phyloP scores from a whole-genome alignment of 2,888 invertebrate species.

The Bruchidius siliquastri region DNA sequence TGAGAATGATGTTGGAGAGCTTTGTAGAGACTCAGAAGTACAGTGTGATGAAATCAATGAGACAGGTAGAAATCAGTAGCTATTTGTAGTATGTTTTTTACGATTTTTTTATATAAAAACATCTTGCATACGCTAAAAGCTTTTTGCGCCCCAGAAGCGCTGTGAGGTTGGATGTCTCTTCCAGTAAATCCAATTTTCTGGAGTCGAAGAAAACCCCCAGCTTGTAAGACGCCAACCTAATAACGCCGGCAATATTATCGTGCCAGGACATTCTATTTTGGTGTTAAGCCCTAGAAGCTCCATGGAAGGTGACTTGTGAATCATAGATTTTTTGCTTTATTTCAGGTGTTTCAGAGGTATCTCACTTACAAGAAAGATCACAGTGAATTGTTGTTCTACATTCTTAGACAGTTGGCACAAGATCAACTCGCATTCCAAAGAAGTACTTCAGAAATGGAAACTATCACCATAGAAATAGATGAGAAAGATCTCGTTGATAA shows the following conservation, averaged over 20 bases:
- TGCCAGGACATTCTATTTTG: no score
- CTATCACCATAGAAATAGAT: slow-evolving; percentile 70
- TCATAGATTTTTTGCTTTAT: slow-evolving; percentile 21
- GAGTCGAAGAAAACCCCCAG: no score
- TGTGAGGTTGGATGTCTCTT: no score
- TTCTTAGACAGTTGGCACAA: slow-evolving; percentile 85
- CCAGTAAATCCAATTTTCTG: no score
- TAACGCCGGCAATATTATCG: no score
- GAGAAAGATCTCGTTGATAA: slow-evolving; percentile 77
- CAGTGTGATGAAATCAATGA: slow-evolving; percentile 95
- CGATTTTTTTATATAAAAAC: no score
- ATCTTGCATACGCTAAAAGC: no score
- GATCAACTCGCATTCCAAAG: slow-evolving; percentile 86
- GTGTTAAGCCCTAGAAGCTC: no score
- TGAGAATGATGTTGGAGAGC: slow-evolving; percentile 94
- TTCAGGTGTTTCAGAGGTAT: slow-evolving; percentile 88
- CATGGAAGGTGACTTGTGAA: no score
- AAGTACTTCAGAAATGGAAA: slow-evolving; percentile 58
- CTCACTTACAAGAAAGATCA: slow-evolving; percentile 92
- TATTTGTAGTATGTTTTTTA: no score
- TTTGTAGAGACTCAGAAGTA: slow-evolving; percentile 99
- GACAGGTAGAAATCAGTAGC: slow-evolving; percentile 56
- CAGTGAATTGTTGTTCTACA: slow-evolving; percentile 91
- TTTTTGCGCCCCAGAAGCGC: no score
- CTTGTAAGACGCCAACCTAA: no score